Evolutionary conservation across 2,113 vertebrate genomes (phyloP).

Genomic region (Phylloscopus trochiloides): DNA sequence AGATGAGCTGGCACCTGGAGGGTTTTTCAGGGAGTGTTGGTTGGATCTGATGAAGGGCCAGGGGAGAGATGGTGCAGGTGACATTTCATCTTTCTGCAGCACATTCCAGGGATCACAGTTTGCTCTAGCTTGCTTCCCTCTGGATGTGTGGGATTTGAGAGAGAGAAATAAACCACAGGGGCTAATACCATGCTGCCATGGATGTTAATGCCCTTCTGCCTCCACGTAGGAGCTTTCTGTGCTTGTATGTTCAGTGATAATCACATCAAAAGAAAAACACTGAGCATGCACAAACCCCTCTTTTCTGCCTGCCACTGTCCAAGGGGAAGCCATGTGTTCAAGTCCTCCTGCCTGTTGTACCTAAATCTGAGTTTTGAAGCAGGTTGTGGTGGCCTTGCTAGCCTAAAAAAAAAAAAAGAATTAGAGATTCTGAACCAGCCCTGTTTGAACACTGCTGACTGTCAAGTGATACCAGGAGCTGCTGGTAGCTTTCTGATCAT

Average conservation of each 20-base stretch:
- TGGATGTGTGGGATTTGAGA: neutral
- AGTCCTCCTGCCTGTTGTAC: neutral
- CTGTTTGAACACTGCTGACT: neutral
- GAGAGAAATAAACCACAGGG: neutral
- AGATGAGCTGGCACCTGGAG: neutral
- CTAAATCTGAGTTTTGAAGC: neutral
- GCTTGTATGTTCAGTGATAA: accelerated
- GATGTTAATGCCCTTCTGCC: neutral
- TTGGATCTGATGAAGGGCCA: neutral
- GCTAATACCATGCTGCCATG: neutral
- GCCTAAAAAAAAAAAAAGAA: neutral
- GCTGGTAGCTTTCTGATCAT: neutral
- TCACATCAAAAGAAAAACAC: neutral
- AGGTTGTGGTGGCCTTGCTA: neutral
- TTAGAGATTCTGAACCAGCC: neutral
- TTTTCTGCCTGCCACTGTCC: neutral
- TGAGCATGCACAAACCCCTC: accelerated
- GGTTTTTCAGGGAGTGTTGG: neutral
- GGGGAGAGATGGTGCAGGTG: neutral
- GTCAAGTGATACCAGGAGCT: neutral
- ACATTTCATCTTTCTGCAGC: neutral
- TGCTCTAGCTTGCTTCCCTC: neutral
- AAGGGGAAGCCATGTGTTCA: accelerated
- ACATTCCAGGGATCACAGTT: neutral
- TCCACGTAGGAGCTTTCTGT: accelerated